Conservation (phyloP, 2,113 vertebrate genomes). For the Oostethus manadensis region DNA sequence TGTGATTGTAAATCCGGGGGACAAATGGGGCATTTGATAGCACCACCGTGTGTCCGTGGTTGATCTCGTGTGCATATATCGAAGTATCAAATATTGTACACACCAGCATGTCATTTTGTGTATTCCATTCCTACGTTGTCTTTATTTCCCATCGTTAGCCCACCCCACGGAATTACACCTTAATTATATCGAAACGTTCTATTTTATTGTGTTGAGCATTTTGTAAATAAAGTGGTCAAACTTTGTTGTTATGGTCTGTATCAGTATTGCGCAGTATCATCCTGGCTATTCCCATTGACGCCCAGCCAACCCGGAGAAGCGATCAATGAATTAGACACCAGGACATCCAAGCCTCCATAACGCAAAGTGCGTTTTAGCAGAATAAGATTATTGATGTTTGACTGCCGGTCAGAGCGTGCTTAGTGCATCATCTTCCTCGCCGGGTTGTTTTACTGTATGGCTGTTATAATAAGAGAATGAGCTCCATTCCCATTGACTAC, state of each 20-base stretch:
- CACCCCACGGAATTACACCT: conserved; percentile 68
- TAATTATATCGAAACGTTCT: conserved; percentile 82
- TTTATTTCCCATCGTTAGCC: conserved; percentile 67
- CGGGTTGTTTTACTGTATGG: conserved; percentile 34
- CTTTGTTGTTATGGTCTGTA: conserved; percentile 5
- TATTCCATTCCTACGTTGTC: conserved; percentile 63
- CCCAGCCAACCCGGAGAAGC: conserved; percentile 40
- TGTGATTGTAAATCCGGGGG: conserved; percentile 77
- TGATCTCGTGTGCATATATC: conserved; percentile 74
- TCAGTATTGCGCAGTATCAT: background rate
- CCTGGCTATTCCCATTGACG: conserved; percentile 38
- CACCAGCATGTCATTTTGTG: conserved; percentile 74
- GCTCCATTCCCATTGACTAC: conserved; percentile 43
- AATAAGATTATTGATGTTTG: conserved; percentile 52
- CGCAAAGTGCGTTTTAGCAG: conserved; percentile 56
- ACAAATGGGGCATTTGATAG: conserved; percentile 59
- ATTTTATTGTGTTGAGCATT: conserved; percentile 84
- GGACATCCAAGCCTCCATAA: conserved; percentile 36
- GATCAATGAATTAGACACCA: conserved; percentile 61
- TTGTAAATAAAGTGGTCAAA: conserved; percentile 84
- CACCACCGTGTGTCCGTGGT: conserved; percentile 72
- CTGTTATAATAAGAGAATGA: conserved; percentile 38
- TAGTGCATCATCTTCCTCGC: conserved; percentile 45
- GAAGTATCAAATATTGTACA: conserved; percentile 76
- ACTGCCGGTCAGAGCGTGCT: conserved; percentile 24